Evolutionary conservation across 2,113 vertebrate genomes (phyloP).

Genomic region (Chaetops frenatus): DNA sequence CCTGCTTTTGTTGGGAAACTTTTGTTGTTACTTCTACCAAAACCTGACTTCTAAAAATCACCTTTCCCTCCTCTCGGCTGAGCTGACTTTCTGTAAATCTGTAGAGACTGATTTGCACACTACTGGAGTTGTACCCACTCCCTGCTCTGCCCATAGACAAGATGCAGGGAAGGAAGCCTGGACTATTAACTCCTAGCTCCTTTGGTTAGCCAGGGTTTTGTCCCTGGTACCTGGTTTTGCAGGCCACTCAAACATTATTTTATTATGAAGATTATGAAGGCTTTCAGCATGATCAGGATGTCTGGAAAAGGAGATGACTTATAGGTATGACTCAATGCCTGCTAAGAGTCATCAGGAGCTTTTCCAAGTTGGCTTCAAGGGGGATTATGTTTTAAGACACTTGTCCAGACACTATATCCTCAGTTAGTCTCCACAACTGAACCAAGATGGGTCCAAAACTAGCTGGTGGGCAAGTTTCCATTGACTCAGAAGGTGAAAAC

Average conservation of each 20-base stretch:
- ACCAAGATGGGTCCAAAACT: background rate
- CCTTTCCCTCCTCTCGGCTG: background rate
- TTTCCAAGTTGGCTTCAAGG: background rate
- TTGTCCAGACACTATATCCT: background rate
- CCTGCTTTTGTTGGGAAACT: background rate
- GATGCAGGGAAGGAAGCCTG: background rate
- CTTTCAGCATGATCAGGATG: background rate
- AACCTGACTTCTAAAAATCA: background rate
- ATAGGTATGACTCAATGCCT: background rate
- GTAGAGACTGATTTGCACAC: rapidly evolving
- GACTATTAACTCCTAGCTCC: background rate
- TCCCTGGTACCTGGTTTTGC: background rate
- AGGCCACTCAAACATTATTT: background rate
- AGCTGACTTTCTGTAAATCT: background rate
- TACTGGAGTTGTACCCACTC: background rate
- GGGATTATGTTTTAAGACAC: background rate
- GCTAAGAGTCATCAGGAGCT: background rate
- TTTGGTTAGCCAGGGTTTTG: background rate
- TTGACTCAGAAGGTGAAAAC: background rate
- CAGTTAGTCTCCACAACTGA: background rate
- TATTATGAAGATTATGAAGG: background rate
- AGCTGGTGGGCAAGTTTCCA: background rate
- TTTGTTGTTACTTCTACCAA: background rate
- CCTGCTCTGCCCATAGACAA: background rate
- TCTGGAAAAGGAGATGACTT: background rate